Evolutionary conservation across 2,113 vertebrate genomes (phyloP).

Genomic region (Scomber japonicus): DNA sequence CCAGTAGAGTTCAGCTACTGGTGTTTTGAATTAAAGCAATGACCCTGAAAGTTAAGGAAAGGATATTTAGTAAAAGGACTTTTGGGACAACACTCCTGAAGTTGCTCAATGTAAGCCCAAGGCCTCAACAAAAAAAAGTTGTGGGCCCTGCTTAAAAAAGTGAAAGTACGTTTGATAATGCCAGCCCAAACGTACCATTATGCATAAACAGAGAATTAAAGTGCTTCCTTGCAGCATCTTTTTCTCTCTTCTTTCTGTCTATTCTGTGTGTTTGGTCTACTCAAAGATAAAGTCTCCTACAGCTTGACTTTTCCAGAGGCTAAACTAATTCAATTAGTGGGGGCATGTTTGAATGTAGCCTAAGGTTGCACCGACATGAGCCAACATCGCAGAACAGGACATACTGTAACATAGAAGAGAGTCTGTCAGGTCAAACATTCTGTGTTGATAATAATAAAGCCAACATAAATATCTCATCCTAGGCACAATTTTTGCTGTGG

Average conservation of each 20-base stretch:
- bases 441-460: constrained; percentile 63
- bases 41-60: neutral
- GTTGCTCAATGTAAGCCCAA: neutral
- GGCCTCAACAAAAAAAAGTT: neutral
- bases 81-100: neutral
- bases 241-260: constrained; percentile 40
- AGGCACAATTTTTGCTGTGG: constrained; percentile 34
- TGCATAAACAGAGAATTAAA: constrained; percentile 24
- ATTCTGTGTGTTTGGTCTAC: constrained; percentile 57
- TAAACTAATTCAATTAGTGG: constrained; percentile 71
- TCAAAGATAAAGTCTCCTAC: constrained; percentile 62
- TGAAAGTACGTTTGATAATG: neutral
- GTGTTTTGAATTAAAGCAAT: neutral
- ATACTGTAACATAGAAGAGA: constrained; percentile 54
- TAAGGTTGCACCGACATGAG: constrained; percentile 51
- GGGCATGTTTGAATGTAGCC: constrained; percentile 64
- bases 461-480: constrained; percentile 66
- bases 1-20: neutral
- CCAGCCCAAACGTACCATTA: constrained; percentile 39
- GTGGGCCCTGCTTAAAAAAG: constrained; percentile 16
- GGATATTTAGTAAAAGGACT: neutral
- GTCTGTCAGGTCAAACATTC: constrained; percentile 55
- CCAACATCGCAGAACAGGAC: constrained; percentile 61
- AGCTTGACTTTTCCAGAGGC: constrained; percentile 67
- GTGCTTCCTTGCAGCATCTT: constrained; percentile 22